Evolutionary conservation across 1,140 invertebrate species (phyloP).

Genomic region (Gyrodactylus salaris): DNA sequence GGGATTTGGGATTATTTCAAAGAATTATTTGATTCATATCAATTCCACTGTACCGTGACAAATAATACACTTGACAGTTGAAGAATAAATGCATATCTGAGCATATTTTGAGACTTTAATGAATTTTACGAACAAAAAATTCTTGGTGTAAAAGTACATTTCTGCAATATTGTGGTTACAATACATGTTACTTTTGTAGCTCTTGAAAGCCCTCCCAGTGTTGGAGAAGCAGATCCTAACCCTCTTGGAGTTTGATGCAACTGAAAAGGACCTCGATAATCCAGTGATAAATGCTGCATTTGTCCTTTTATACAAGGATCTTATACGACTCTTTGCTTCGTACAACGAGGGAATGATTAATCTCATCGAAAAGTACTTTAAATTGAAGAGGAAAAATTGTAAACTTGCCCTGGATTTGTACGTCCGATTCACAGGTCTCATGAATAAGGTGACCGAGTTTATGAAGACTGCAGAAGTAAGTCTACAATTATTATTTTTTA

Average conservation of each 20-base stretch:
- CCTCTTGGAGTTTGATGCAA: conserved; percentile 74
- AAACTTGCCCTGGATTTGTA: conserved; percentile 86
- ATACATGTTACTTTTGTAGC: conserved; percentile 15
- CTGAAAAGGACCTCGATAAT: conserved; percentile 74
- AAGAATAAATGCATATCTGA: no score
- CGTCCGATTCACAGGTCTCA: conserved; percentile 87
- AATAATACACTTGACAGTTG: no score
- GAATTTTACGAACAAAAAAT: no score
- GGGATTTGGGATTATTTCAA: background rate
- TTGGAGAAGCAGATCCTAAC: conserved; percentile 74
- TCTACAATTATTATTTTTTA: conserved; percentile 3
- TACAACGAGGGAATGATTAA: conserved; percentile 99
- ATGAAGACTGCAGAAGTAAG: conserved; percentile 63
- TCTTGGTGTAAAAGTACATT: no score
- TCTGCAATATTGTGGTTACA: background rate
- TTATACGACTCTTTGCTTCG: conserved; percentile 88
- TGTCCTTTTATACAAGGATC: conserved; percentile 83
- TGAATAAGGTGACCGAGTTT: conserved; percentile 93
- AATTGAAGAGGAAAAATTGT: conserved; percentile 83
- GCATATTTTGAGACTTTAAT: no score
- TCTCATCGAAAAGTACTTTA: conserved; percentile 33
- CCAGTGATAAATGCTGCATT: conserved; percentile 93
- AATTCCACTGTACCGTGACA: no score
- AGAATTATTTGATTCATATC: no score
- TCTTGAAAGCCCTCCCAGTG: conserved; percentile 73